Base-by-base conservation (phyloP, 2,797 vertebrate genomes). In the Notolabrus celidotus region DNA sequence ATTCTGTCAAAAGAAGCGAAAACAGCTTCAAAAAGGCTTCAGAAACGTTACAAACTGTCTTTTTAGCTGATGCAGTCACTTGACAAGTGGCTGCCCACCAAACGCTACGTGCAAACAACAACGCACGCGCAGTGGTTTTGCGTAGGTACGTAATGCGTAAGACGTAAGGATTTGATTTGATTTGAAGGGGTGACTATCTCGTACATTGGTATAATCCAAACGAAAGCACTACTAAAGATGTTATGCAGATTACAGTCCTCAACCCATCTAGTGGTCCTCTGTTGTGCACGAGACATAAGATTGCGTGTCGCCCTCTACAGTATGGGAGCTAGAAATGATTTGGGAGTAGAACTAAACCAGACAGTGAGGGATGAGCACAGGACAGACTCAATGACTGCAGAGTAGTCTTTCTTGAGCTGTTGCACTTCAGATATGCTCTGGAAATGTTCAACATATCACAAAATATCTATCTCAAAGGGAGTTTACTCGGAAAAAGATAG, bases 291-390 rank as follows among this genome's bases (percentile, higher is more conserved):
- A 6, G 0, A 2, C 7, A 10, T 1, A 47, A 6, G 0, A 22
- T 10, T 3, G 2, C 47, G 60, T 71, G 61, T 67, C 72, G 75
- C 80, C 85, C 82, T 33, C 88, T 84, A n/a, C 20, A 20, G 29
- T 31, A 31, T 31, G 29, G 29, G 29, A 31, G 29, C 29, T 8
- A 31, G n/a, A n/a, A n/a, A n/a, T n/a, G n/a, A n/a, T n/a, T n/a
- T n/a, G n/a, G n/a, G n/a, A n/a, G n/a, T n/a, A n/a, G n/a, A n/a
- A n/a, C n/a, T n/a, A n/a, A n/a, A n/a, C n/a, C n/a, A n/a, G n/a
- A n/a, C n/a, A n/a, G n/a, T n/a, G n/a, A n/a, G n/a, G n/a, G n/a
- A n/a, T n/a, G n/a, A n/a, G n/a, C n/a, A n/a, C n/a, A n/a, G n/a
- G n/a, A n/a, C n/a, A n/a, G n/a, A n/a, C n/a, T n/a, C n/a, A n/a